Conservation (phyloP, 2,113 vertebrate species). For the Raphicerus campestris region DNA sequence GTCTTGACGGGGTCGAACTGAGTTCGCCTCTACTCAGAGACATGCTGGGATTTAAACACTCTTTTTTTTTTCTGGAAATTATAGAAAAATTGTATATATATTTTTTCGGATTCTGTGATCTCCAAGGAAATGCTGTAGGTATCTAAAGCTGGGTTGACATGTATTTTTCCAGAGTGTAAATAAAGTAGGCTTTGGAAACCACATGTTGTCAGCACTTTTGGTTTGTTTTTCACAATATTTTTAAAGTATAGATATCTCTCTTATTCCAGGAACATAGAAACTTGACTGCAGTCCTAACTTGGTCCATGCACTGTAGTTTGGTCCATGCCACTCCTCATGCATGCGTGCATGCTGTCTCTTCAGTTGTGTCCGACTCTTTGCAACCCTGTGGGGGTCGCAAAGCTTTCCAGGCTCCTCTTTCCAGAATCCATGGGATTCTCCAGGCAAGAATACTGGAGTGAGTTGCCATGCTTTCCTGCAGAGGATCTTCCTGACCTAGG, state of each 20-base stretch:
- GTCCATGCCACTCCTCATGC: rapidly evolving
- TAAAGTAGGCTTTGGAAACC: not conserved
- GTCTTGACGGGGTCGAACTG: not conserved
- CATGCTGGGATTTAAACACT: not conserved
- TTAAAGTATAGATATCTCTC: not conserved
- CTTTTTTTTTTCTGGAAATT: not conserved
- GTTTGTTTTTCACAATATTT: not conserved
- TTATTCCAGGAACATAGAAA: not conserved
- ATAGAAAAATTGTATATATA: not conserved
- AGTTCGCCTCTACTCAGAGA: not conserved
- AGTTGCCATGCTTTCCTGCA: not conserved
- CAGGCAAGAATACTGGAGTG: not conserved
- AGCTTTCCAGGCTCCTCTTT: not conserved
- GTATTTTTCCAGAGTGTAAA: not conserved
- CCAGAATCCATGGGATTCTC: not conserved
- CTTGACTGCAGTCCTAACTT: not conserved
- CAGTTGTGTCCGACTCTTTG: not conserved
- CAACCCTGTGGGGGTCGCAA: rapidly evolving
- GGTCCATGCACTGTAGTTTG: not conserved
- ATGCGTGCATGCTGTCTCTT: not conserved
- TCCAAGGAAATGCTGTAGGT: not conserved
- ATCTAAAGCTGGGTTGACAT: not conserved
- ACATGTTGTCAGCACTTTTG: rapidly evolving
- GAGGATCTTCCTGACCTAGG: not conserved
- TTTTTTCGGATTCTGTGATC: not conserved